Percentiles rank a stretch among this genome's conserved stretches.
phyloP scores from a whole-genome alignment of 2,797 vertebrate genomes.

The Perodicticus potto region DNA sequence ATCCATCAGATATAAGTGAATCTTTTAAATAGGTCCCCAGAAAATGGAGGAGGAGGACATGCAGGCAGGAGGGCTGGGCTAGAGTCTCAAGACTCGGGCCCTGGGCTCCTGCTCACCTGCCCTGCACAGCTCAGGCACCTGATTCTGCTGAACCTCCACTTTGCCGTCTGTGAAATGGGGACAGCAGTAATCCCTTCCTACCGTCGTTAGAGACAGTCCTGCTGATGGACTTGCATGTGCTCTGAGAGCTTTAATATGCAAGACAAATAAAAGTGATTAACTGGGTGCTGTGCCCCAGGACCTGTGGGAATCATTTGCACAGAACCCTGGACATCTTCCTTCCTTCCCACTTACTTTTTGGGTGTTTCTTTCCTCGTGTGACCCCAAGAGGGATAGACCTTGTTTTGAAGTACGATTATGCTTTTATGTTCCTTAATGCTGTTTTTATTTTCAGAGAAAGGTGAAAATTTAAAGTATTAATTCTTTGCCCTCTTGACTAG shows the following conservation, averaged over 20 bases:
- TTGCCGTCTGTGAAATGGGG: neutral
- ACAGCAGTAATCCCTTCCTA: neutral
- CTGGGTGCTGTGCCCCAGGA: too few relatives aligned
- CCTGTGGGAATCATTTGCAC: neutral
- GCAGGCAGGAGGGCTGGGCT: fast-evolving
- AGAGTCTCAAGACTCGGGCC: neutral
- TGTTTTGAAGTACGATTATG: neutral
- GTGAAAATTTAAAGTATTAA: neutral
- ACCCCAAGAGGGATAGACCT: neutral
- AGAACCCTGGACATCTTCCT: fast-evolving
- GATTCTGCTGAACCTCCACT: neutral
- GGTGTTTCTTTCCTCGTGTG: neutral
- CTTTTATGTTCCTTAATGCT: neutral
- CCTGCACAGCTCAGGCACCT: fast-evolving
- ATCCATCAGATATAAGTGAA: neutral
- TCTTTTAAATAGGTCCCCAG: neutral
- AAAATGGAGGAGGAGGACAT: neutral
- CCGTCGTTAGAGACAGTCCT: neutral
- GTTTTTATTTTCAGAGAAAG: neutral
- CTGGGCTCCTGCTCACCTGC: fast-evolving
- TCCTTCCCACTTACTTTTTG: neutral
- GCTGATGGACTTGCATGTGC: neutral
- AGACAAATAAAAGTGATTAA: neutral
- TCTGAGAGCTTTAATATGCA: neutral
- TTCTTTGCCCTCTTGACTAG: neutral